These are phyloP conservation scores for Hermetia illucens DNA, from an alignment of 1,140 invertebrate species.

Conservation along the genomic window DNA sequence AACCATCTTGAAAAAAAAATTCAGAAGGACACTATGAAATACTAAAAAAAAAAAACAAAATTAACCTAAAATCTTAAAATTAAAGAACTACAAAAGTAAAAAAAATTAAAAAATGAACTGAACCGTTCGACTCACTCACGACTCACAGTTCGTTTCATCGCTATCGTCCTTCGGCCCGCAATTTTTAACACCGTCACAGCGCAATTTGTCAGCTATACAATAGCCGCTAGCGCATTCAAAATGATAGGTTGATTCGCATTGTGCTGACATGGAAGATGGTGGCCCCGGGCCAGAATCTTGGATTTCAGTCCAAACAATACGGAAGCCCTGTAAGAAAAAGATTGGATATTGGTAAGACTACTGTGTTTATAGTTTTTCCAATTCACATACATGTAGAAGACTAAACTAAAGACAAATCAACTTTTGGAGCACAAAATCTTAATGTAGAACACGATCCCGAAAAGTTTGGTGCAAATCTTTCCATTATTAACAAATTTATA, in stretches of 20 bases:
- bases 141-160: constrained; percentile 74
- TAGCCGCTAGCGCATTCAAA: constrained; percentile 41
- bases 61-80: constrained; percentile 8
- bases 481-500: no score
- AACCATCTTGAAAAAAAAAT: no score
- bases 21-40: no score
- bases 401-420: no score
- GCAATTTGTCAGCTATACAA: constrained; percentile 63
- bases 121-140: constrained; percentile 33
- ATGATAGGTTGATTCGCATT: constrained; percentile 29
- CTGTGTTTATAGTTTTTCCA: no score
- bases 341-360: no score
- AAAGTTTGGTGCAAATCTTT: no score
- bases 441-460: no score
- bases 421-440: no score
- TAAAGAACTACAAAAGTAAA: constrained; percentile 4
- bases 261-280: constrained; percentile 21
- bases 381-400: no score
- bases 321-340: constrained; percentile 51
- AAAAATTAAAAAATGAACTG: constrained; percentile 26
- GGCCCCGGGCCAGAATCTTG: constrained; percentile 33
- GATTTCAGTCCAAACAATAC: constrained; percentile 80
- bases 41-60: constrained; percentile 8
- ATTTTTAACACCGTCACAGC: constrained; percentile 65
- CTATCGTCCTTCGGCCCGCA: constrained; percentile 64